phyloP scores from a whole-genome alignment of 1,140 invertebrate genomes.

The Drosophila insularis region DNA sequence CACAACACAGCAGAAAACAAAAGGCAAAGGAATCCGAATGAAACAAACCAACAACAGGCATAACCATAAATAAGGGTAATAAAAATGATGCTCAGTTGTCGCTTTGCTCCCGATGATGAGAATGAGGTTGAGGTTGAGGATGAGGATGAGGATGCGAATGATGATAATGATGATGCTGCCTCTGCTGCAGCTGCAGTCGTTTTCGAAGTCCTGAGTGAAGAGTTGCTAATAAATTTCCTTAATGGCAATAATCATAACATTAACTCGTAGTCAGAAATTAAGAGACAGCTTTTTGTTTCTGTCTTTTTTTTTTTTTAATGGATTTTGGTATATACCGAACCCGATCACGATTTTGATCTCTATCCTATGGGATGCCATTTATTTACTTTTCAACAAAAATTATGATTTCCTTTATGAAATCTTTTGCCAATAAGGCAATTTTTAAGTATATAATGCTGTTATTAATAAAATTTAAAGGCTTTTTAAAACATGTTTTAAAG shows the following conservation, averaged over 20 bases:
- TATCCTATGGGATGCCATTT: background rate
- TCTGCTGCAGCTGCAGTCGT: constrained; percentile 20
- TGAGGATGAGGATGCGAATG: background rate
- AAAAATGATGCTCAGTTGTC: constrained; percentile 78
- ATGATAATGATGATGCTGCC: constrained; percentile 20
- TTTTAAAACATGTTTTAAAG: too few species aligned
- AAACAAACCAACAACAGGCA: constrained; percentile 37
- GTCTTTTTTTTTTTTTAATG: constrained; percentile 1
- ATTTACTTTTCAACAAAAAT: background rate
- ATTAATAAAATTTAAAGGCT: too few species aligned
- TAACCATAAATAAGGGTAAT: constrained; percentile 78
- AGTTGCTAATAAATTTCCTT: constrained; percentile 56
- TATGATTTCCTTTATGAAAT: background rate
- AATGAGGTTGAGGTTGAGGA: constrained; percentile 21
- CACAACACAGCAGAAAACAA: background rate
- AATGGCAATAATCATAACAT: constrained; percentile 71
- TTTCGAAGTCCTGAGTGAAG: constrained; percentile 1
- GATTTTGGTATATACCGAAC: background rate
- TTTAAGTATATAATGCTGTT: background rate
- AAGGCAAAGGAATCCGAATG: constrained; percentile 27
- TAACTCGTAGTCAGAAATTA: constrained; percentile 42
- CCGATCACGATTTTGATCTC: background rate
- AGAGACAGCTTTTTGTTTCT: background rate
- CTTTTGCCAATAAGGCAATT: background rate
- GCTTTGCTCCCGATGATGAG: constrained; percentile 34